These are phyloP conservation scores for Poecilobothrus nobilitatus DNA, from an alignment of 2,888 invertebrate genomes.

Conservation along the genomic window DNA sequence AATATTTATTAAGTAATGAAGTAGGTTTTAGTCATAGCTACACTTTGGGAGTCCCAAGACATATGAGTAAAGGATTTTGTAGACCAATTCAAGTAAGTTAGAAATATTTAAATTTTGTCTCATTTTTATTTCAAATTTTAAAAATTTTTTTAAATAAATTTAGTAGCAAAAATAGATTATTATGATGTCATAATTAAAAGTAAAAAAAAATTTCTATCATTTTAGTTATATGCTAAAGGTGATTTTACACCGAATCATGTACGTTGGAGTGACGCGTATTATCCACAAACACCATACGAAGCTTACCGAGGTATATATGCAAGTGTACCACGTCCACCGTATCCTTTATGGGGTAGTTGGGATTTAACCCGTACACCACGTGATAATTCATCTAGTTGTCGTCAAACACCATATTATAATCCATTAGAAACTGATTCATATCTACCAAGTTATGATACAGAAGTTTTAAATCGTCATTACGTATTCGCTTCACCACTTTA, in stretches of 20 bases:
- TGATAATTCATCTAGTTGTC: constrained; percentile 40
- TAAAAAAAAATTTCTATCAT: constrained; percentile 2
- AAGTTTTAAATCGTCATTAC: constrained; percentile 42
- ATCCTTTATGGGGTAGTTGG: constrained; percentile 28
- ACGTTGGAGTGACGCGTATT: constrained; percentile 56
- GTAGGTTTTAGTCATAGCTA: constrained; percentile 89
- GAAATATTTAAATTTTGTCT: not conserved
- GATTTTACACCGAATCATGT: constrained; percentile 56
- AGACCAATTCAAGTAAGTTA: constrained; percentile 60
- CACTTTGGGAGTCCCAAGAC: constrained; percentile 70
- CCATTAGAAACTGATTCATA: constrained; percentile 44
- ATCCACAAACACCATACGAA: constrained; percentile 55
- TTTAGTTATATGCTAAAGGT: constrained; percentile 51
- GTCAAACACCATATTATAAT: constrained; percentile 45
- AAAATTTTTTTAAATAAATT: not conserved
- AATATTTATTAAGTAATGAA: constrained; percentile 80
- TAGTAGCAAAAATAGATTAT: no score
- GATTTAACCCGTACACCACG: constrained; percentile 29
- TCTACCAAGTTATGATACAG: constrained; percentile 43
- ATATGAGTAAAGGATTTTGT: constrained; percentile 81
- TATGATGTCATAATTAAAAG: no score
- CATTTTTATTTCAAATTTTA: no score
- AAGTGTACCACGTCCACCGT: constrained; percentile 43
- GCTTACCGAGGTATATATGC: constrained; percentile 49
- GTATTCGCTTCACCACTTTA: constrained; percentile 43